phyloP scores from a whole-genome alignment of 2,888 invertebrate species.

The Cordilura impudica region DNA sequence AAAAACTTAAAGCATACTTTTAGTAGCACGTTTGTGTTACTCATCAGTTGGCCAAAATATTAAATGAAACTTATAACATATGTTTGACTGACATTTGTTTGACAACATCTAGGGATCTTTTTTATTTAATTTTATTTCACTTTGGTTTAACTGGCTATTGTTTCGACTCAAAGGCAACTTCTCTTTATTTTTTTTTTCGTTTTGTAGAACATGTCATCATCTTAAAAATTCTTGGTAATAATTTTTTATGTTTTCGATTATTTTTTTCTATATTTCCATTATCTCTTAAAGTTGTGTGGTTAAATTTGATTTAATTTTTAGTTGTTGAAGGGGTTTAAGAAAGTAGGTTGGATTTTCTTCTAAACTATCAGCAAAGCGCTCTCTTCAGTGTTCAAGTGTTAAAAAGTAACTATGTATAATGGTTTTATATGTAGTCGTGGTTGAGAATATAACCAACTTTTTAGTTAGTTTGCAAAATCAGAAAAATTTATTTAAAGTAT shows the following conservation, averaged over 20 bases:
- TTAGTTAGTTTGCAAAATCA: no score
- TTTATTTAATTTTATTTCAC: no score
- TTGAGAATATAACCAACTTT: no score
- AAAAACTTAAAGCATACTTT: conserved; percentile 13
- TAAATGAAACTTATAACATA: no score
- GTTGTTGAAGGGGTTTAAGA: neutral
- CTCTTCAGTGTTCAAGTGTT: conserved; percentile 26
- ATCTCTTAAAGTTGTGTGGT: neutral
- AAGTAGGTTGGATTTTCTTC: neutral
- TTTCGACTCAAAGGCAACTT: neutral
- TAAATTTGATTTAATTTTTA: conserved; percentile 26
- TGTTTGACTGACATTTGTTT: conserved; percentile 1
- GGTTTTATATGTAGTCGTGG: neutral
- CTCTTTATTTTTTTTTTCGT: neutral
- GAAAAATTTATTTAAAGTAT: no score
- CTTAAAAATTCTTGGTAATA: neutral
- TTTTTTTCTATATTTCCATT: neutral
- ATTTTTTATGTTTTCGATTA: neutral
- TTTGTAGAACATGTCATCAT: neutral
- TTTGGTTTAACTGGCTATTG: no score
- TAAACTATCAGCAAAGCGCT: conserved; percentile 27
- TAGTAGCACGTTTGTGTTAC: neutral
- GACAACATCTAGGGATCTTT: neutral
- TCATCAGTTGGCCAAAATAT: no score
- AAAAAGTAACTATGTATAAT: conserved; percentile 28